Base-by-base conservation (phyloP, 2,797 vertebrate species). In the Rhincodon typus region DNA sequence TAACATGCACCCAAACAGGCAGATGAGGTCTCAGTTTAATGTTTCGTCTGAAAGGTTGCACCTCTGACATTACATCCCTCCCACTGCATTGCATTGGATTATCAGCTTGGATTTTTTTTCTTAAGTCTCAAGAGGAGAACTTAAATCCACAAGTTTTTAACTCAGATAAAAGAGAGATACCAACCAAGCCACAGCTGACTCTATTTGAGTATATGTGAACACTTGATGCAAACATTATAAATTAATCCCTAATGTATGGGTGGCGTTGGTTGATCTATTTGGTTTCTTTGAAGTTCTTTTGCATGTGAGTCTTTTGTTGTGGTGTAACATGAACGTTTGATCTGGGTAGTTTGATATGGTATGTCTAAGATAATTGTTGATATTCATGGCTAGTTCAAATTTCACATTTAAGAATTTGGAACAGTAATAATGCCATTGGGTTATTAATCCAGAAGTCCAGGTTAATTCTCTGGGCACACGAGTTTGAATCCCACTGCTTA, bases 221-320 rank as follows among this genome's bases (percentile, higher is more conserved):
- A 30, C 46, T 95, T 74, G 27, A 74, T 77, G 42, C 46, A 95
- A 57, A 74, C 34, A 46, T 77, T 77, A 46, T 46, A 46, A 94
- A 94, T 30, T 72, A 94, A 95, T 57, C 69, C 94, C 70, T 95
- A 50, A 53, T 53, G 53, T 50, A 74, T 1, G 7, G 46, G 27
- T 95, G 94, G 4, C 72, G 94, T 15, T 57, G 69, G 30, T 66
- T 53, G 70, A 74, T 94, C 0, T 38, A 50, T 53, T 72, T 74
- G 42, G 69, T 74, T 74, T 95, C 69, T 57, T 77, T 95, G 94
- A 95, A 74, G 94, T 72, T 27, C 69, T 70, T 72, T 25, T 72
- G 25, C 50, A 74, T 17, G 25, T 74, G 53, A 30, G 30, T 46
- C 42, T 74, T 94, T 95, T 95, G 42, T 77, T 93, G 90, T 93